These are phyloP conservation scores for Percopsis transmontana DNA, from an alignment of 2,113 vertebrate genomes.

Conservation along the genomic window DNA sequence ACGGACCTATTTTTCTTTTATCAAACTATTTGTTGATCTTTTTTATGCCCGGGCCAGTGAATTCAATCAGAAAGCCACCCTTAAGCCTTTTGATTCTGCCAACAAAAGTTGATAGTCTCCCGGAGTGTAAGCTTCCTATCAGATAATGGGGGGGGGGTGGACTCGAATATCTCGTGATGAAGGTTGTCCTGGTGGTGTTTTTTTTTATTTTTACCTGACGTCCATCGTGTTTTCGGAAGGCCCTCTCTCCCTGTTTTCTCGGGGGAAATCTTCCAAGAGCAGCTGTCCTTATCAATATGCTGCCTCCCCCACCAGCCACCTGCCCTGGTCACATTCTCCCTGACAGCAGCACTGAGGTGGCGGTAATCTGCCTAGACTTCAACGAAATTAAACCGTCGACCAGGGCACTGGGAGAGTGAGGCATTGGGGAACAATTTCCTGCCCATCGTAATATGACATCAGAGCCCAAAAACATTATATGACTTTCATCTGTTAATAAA, in stretches of 20 bases:
- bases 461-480: constrained; percentile 53
- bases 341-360: constrained; percentile 74
- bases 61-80: constrained; percentile 69
- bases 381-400: constrained; percentile 77
- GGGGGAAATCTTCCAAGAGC: constrained; percentile 80
- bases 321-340: constrained; percentile 67
- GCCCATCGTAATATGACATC: constrained; percentile 64
- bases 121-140: constrained; percentile 76
- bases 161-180: constrained; percentile 63
- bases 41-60: constrained; percentile 58
- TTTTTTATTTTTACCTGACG: constrained; percentile 76
- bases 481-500: constrained; percentile 44
- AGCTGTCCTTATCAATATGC: constrained; percentile 80
- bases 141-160: constrained; percentile 70
- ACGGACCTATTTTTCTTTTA: constrained; percentile 57
- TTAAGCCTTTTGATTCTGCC: constrained; percentile 68
- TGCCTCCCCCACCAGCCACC: constrained; percentile 66
- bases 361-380: constrained; percentile 75
- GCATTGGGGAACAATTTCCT: constrained; percentile 72
- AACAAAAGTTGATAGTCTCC: constrained; percentile 71
- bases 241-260: constrained; percentile 69
- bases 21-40: constrained; percentile 69
- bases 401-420: constrained; percentile 40
- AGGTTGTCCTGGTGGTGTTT: constrained; percentile 57
- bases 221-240: constrained; percentile 53